These are phyloP conservation scores for Chalcis sispes DNA, from an alignment of 2,888 invertebrate genomes.

Conservation along the genomic window DNA sequence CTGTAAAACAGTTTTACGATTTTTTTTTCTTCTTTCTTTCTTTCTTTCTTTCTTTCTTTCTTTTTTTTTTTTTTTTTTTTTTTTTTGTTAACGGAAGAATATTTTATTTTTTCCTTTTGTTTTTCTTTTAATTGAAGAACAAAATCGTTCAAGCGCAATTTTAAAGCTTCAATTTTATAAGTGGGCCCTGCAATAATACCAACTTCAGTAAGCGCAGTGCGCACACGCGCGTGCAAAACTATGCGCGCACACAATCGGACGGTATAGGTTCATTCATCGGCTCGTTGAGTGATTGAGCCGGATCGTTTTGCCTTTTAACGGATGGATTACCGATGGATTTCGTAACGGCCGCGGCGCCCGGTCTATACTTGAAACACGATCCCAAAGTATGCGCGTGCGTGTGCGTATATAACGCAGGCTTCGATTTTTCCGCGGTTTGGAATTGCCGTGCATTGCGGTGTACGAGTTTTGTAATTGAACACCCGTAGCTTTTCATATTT, in stretches of 20 bases:
- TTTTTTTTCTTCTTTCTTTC: not conserved
- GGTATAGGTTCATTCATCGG: constrained; percentile 17
- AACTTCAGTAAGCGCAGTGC: no score
- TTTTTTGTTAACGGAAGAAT: no score
- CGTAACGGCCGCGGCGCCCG: constrained; percentile 12
- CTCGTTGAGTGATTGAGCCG: not conserved
- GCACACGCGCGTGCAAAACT: no score
- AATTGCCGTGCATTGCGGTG: constrained; percentile 15
- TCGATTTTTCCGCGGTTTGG: constrained; percentile 11
- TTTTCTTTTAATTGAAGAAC: no score
- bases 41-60: no score
- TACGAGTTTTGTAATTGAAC: constrained; percentile 25
- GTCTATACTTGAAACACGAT: not conserved
- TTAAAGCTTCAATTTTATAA: no score
- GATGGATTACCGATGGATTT: constrained; percentile 37
- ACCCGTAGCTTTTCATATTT: constrained; percentile 19
- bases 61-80: no score
- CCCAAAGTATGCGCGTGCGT: not conserved
- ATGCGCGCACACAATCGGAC: no score
- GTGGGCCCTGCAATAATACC: no score
- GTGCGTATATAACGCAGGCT: no score
- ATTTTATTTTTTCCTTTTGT: no score
- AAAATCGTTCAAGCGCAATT: no score
- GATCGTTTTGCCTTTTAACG: constrained; percentile 13
- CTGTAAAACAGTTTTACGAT: constrained; percentile 12